Evolutionary conservation across 2,113 vertebrate species (phyloP).

Genomic region (Tauraco erythrolophus): DNA sequence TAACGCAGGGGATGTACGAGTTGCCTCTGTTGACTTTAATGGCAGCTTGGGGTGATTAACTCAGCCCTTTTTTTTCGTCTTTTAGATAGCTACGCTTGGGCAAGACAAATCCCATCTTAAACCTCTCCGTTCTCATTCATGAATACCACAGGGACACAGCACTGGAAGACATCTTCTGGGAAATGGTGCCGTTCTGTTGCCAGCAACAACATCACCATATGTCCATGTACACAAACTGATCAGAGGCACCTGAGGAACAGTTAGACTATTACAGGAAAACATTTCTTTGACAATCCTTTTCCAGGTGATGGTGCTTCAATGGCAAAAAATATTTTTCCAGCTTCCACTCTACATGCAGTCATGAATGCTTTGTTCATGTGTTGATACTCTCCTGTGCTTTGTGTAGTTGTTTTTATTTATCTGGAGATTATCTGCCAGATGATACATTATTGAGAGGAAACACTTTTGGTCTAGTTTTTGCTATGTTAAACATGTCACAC

Average conservation of each 20-base stretch:
- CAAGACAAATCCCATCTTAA: background rate
- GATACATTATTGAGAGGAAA: background rate
- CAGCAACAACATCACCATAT: background rate
- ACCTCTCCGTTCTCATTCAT: background rate
- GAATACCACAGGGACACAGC: background rate
- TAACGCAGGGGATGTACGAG: background rate
- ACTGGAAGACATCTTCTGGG: background rate
- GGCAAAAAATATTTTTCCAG: background rate
- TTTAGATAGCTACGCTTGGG: background rate
- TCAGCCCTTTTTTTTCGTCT: background rate
- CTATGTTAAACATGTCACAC: background rate
- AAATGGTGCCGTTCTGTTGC: background rate
- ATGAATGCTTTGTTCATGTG: background rate
- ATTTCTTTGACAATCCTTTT: background rate
- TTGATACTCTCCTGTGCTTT: background rate
- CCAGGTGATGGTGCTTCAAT: background rate
- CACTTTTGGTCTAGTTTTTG: background rate
- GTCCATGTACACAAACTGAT: background rate
- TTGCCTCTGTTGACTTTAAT: background rate
- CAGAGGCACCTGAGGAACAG: background rate
- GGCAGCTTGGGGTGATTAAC: background rate
- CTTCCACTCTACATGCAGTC: background rate
- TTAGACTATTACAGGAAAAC: background rate
- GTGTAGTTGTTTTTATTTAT: background rate
- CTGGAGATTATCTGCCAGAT: background rate